Evolutionary conservation across 2,888 invertebrate genomes (phyloP), one percentile per base, ranked within the genome.

Genomic region (Dascillus cervinus): DNA sequence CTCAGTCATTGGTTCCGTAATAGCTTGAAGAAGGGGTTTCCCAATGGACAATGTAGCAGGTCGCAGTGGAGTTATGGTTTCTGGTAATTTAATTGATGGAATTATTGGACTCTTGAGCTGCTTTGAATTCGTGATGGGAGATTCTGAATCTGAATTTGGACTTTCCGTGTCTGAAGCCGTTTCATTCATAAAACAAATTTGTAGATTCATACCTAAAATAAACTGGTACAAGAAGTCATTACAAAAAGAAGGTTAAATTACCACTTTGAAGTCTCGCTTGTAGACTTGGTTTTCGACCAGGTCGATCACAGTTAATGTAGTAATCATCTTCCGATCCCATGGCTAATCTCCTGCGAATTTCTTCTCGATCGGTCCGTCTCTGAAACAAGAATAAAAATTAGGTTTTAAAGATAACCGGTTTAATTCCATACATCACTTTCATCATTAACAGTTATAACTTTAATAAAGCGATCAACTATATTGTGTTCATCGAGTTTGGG

Each of bases 131-230:
- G 61, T 58, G 45, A 60, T 48, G 1, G 64, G 58, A 36, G 57
- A 73, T 62, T 86, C 85, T 43, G 77, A 72, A 52, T 86, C 85
- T 32, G 82, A 82, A 43, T 73, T 73, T 44, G 81, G 82, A 49
- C 83, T 84, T 62, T 87, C 87, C 52, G 77, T 82, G 62, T 88
- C 87, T 29, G 85, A 86, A 37, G 82, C 82, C 32, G 85, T 84
- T 64, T 94, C 91, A 64, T 92, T 91, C 86, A 92, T 88, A 67
- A 91, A 92, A 71, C 92, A 92, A 55, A 94, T 90, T 72, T 91
- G 91, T 29, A 92, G 79, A 69, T 90, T 91, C 82, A 85, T 90
- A 49, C 88, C 85, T 85, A 64, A 13, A 63, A 64, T 17, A 8
- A 17, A 17, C 5, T 6, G 17, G 17, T 17, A 4, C 17, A 8